These are phyloP conservation scores for Drosophila tropicalis DNA, from an alignment of 1,140 invertebrate species.

Conservation along the genomic window DNA sequence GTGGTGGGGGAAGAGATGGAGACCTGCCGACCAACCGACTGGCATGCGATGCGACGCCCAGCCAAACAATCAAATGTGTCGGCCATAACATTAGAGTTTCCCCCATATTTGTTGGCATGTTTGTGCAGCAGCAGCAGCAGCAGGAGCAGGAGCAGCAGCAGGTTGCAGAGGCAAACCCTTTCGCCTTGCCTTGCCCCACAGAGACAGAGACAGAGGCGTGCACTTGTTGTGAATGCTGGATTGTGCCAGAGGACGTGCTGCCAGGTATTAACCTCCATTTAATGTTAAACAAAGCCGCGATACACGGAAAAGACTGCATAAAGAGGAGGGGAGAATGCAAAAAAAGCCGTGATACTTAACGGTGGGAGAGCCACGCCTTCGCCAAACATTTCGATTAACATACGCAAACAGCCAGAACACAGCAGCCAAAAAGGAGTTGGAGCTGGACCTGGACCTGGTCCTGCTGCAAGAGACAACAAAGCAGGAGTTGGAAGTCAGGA, in stretches of 20 bases:
- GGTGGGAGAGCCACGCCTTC: conserved; percentile 28
- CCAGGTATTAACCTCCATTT: conserved; percentile 82
- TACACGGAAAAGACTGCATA: conserved; percentile 34
- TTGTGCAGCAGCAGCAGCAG: not conserved
- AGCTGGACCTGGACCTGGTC: not conserved
- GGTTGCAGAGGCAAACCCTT: conserved; percentile 28
- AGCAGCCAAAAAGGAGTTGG: not conserved
- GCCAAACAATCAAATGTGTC: conserved; percentile 74
- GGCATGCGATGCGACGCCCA: conserved; percentile 30
- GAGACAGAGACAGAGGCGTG: conserved; percentile 25
- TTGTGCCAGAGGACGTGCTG: conserved; percentile 59
- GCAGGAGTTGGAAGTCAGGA: conserved; percentile 21
- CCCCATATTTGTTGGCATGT: conserved; percentile 4
- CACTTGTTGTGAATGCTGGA: conserved; percentile 19
- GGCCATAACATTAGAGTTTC: conserved; percentile 72
- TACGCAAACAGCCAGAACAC: conserved; percentile 61
- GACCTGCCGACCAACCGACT: conserved; percentile 23
- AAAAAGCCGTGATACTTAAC: conserved; percentile 20
- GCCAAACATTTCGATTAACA: conserved; percentile 79
- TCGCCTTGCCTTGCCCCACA: conserved; percentile 43
- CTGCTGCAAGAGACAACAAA: conserved; percentile 5
- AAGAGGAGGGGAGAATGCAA: conserved; percentile 8
- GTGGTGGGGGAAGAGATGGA: not conserved
- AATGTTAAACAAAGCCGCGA: conserved; percentile 81
- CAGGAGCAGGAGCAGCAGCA: not conserved